Evolutionary conservation across 2,113 vertebrate species (phyloP), one percentile per base, ranked within the genome.

Genomic region (Cardinalis cardinalis): DNA sequence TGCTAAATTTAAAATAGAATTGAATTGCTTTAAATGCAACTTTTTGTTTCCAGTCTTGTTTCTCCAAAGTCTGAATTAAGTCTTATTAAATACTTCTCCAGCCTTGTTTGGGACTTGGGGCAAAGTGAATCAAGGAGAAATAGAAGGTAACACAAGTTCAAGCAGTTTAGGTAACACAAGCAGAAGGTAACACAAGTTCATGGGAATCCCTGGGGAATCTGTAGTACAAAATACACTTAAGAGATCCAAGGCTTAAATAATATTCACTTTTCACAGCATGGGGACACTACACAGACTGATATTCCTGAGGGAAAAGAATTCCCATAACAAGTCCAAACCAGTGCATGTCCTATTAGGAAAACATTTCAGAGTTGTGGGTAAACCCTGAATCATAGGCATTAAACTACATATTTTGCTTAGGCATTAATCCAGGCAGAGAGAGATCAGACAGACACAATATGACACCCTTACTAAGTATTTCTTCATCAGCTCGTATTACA

Each of bases 1-100:
- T 90, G 66, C 70, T 84, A 93, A 72, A 87, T 84, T 94, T 79
- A 89, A 78, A 88, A 84, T 40, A 64, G 20, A 90, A 83, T 65
- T 69, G 28, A 72, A 71, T 73, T 75, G 18, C 10, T 89, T 91
- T 61, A 68, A 58, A 75, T 73, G 44, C 71, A 89, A 53, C 29
- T 82, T 92, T 71, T 65, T 69, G 18, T 56, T 92, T 81, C 56
- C 31, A 77, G 24, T 83, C 60, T 80, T 51, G 28, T 55, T 63
- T 16, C 21, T 87, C 56, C 71, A 24, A 71, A 77, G 48, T 25
- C 69, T 74, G 24, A 63, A 59, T 80, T 66, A 78, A 90, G 41
- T 49, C 18, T 38, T 41, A 49, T 16, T 84, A 59, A 86, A 43
- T 44, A 78, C 12, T 14, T 84, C 59, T 84, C 59, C 63, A 82